Evolutionary conservation across 1,140 invertebrate species (phyloP).

Genomic region (Cherax quadricarinatus): DNA sequence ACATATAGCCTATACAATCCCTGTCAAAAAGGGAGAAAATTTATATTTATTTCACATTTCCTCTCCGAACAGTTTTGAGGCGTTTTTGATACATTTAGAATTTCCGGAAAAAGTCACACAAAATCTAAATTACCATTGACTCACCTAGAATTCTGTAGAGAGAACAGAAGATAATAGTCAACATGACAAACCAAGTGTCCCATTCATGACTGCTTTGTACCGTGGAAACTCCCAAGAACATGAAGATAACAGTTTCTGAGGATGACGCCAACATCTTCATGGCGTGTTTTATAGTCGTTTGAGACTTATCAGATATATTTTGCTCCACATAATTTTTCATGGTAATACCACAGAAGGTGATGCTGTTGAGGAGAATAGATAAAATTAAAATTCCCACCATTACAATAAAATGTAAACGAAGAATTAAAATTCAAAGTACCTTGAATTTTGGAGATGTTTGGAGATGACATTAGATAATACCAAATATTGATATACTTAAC

Average conservation of each 20-base stretch:
- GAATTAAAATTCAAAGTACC: too few species aligned
- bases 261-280: constrained; percentile 98
- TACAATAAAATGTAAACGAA: too few species aligned
- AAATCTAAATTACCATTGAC: not conserved
- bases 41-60: too few species aligned
- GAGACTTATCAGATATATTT: constrained; percentile 98
- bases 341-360: constrained; percentile 98
- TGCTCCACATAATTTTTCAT: constrained; percentile 99
- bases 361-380: constrained; percentile 80
- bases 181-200: constrained; percentile 95
- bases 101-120: not conserved
- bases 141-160: constrained; percentile 87
- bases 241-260: constrained; percentile 99
- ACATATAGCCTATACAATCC: too few species aligned
- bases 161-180: constrained; percentile 96
- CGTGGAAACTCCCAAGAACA: constrained; percentile 98
- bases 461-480: too few species aligned
- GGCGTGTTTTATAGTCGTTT: constrained; percentile 97
- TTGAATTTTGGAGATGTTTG: too few species aligned
- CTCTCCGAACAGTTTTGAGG: not conserved
- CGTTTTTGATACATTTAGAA: not conserved
- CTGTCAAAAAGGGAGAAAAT: too few species aligned
- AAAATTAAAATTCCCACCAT: too few species aligned
- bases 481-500: too few species aligned
- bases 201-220: constrained; percentile 95